Percentiles rank a stretch among this genome's conserved stretches.
Evolutionary conservation across 2,888 invertebrate genomes (phyloP).

Genomic region (Diploptera punctata): DNA sequence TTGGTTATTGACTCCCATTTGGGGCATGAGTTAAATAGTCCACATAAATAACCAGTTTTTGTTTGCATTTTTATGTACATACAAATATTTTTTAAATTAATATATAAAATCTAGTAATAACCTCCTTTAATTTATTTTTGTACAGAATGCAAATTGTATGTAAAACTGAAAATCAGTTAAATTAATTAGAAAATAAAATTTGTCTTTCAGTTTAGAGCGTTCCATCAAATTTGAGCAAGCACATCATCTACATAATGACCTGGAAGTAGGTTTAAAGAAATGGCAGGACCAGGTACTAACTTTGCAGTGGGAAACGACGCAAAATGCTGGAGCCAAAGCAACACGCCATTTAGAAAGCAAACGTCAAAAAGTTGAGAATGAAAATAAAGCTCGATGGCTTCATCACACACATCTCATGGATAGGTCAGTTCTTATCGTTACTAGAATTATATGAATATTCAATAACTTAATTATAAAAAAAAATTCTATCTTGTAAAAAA

Average conservation of each 20-base stretch:
- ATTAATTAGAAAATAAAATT: neutral
- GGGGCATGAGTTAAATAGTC: too few relatives aligned
- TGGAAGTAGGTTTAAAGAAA: conserved; percentile 52
- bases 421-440: conserved; percentile 48
- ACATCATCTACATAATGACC: conserved; percentile 50
- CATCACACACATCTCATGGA: conserved; percentile 48
- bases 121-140: too few relatives aligned
- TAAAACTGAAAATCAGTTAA: too few relatives aligned
- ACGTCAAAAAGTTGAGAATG: conserved; percentile 47
- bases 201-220: conserved; percentile 46
- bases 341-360: conserved; percentile 48
- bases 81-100: too few relatives aligned
- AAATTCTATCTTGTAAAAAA: too few relatives aligned
- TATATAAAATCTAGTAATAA: too few relatives aligned
- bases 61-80: too few relatives aligned
- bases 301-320: conserved; percentile 51
- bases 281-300: conserved; percentile 53
- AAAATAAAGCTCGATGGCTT: conserved; percentile 48
- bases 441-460: too few relatives aligned
- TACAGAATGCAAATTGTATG: too few relatives aligned
- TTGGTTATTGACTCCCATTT: too few relatives aligned
- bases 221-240: conserved; percentile 50
- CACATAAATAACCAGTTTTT: too few relatives aligned
- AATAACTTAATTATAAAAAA: too few relatives aligned
- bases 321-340: conserved; percentile 51